Conservation (phyloP, 2,888 invertebrate genomes). For the Drosophila paramelanica region DNA sequence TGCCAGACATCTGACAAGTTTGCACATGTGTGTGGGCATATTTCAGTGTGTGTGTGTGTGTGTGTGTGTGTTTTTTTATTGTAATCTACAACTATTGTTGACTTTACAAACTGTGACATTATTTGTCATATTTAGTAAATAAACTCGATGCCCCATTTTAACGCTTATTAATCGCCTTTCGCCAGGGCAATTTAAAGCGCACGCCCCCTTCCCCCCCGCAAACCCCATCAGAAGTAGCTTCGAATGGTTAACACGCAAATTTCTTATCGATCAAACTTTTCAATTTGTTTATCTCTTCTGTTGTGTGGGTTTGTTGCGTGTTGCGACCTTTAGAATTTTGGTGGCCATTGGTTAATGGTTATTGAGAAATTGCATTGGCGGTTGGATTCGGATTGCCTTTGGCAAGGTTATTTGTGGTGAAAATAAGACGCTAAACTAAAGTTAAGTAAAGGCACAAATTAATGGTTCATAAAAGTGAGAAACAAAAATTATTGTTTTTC, state of each 20-base stretch:
- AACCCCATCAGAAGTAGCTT: no score
- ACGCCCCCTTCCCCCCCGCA: no score
- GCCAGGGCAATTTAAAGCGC: neutral
- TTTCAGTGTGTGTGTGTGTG: conserved; percentile 5
- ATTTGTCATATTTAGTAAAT: conserved; percentile 31
- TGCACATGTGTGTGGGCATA: neutral
- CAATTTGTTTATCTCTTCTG: conserved; percentile 36
- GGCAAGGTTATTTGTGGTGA: conserved; percentile 63
- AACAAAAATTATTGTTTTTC: neutral
- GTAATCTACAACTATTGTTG: conserved; percentile 39
- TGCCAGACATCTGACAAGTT: conserved; percentile 55
- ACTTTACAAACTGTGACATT: conserved; percentile 23
- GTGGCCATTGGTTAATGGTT: conserved; percentile 49
- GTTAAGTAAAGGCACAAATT: neutral
- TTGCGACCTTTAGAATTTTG: conserved; percentile 54
- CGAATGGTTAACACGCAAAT: conserved; percentile 59
- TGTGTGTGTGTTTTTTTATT: conserved; percentile 21
- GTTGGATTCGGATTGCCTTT: conserved; percentile 44
- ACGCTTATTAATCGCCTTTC: conserved; percentile 41
- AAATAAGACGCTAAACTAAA: neutral
- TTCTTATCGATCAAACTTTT: conserved; percentile 79
- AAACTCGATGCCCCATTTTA: conserved; percentile 21
- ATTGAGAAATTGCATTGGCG: conserved; percentile 65
- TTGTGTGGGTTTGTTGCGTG: conserved; percentile 56
- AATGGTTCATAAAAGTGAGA: neutral